Percentiles rank a stretch among this genome's conserved stretches.
phyloP scores from a whole-genome alignment of 1,140 invertebrate species.

The Saccostrea cuccullata region DNA sequence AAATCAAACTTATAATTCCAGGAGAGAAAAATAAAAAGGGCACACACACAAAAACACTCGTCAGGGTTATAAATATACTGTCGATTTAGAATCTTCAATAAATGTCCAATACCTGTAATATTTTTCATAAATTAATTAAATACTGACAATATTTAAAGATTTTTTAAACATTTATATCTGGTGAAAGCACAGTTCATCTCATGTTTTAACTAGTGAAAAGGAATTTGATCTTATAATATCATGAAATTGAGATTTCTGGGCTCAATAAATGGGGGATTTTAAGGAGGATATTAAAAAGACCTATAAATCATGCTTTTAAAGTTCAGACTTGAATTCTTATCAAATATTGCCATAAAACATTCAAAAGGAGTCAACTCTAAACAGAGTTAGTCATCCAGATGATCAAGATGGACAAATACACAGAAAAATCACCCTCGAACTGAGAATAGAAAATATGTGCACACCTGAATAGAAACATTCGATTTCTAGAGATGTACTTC shows the following conservation, averaged over 20 bases:
- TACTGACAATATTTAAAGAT: background rate
- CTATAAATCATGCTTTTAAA: background rate
- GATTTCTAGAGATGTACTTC: background rate
- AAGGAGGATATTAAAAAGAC: background rate
- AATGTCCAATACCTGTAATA: background rate
- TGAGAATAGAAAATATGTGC: background rate
- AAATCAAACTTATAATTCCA: background rate
- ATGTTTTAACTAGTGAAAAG: background rate
- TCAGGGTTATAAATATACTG: background rate
- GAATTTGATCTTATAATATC: background rate
- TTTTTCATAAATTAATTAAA: background rate
- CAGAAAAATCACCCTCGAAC: background rate
- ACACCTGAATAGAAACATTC: background rate
- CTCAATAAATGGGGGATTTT: background rate
- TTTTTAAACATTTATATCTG: background rate
- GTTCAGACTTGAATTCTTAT: background rate
- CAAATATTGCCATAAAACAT: constrained; percentile 19
- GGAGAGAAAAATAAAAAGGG: background rate
- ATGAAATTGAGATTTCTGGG: constrained; percentile 6
- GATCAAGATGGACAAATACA: background rate
- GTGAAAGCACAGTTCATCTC: background rate
- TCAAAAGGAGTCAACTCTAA: background rate
- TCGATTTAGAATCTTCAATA: background rate
- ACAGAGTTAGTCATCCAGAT: background rate
- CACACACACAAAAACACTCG: background rate